Evolutionary conservation across 2,888 invertebrate species (phyloP).

Genomic region (Phengaris arion): DNA sequence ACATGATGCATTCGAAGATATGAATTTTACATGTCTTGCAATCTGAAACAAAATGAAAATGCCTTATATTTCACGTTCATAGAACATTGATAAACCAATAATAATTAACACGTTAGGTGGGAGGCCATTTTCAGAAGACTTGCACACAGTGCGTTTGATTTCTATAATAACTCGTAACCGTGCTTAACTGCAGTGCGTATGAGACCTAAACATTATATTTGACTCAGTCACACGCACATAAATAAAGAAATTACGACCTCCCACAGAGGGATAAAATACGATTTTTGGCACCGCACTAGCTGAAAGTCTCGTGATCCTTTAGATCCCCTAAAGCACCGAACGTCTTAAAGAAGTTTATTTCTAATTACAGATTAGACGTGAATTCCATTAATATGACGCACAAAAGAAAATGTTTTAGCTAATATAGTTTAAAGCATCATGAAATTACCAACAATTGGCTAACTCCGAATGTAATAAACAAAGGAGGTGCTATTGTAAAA

Average conservation of each 20-base stretch:
- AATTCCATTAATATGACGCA: constrained; percentile 1
- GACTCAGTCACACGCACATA: no score
- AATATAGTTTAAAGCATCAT: constrained; percentile 22
- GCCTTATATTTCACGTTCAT: neutral
- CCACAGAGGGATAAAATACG: no score
- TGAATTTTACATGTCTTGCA: constrained; percentile 36
- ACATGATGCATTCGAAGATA: constrained; percentile 65
- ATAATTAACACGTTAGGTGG: no score
- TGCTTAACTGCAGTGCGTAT: no score
- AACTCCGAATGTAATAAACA: constrained; percentile 32
- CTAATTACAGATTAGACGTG: neutral
- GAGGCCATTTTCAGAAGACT: no score
- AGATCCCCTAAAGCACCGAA: no score
- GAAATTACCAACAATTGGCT: constrained; percentile 31
- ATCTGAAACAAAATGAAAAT: constrained; percentile 39
- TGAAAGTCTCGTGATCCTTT: no score
- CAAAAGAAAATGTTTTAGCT: constrained; percentile 28
- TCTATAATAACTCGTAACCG: no score
- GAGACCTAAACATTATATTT: no score
- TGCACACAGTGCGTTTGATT: no score
- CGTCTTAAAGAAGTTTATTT: neutral
- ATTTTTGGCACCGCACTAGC: no score
- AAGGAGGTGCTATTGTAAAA: constrained; percentile 37
- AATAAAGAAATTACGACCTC: no score
- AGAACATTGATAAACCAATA: neutral